Percentiles rank a stretch among this genome's conserved stretches.
Evolutionary conservation across 2,113 vertebrate genomes (phyloP).

Genomic region (Colaptes auratus): DNA sequence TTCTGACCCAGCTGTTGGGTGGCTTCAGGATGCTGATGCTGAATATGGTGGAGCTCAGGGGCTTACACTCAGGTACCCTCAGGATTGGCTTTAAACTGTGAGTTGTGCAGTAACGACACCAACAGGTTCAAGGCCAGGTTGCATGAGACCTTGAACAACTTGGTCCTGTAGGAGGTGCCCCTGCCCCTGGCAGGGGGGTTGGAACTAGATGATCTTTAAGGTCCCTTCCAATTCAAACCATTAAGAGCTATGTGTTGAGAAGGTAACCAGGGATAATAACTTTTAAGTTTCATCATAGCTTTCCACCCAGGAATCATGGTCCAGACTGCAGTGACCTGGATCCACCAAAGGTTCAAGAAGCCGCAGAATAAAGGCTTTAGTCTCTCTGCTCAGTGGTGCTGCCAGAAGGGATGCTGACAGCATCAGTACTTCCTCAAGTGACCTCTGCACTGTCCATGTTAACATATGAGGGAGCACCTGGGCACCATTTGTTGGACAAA

Average conservation of each 20-base stretch:
- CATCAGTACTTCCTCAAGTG: fast-evolving
- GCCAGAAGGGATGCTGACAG: neutral
- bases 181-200: no score
- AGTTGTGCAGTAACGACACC: neutral
- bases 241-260: neutral
- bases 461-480: fast-evolving
- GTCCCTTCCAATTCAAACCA: no score
- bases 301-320: fast-evolving
- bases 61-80: neutral
- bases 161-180: no score
- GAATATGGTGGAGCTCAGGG: neutral
- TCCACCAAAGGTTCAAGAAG: fast-evolving
- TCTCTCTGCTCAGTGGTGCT: neutral
- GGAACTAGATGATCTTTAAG: no score
- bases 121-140: no score
- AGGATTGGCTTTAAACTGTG: neutral
- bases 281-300: neutral
- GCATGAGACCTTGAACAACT: no score
- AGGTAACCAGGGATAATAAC: neutral
- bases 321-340: neutral
- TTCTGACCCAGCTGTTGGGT: neutral
- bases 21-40: fast-evolving
- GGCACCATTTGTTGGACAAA: neutral
- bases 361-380: neutral
- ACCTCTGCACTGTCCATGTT: fast-evolving